Conservation (phyloP, 2,113 vertebrate genomes). For the Orycteropus afer region DNA sequence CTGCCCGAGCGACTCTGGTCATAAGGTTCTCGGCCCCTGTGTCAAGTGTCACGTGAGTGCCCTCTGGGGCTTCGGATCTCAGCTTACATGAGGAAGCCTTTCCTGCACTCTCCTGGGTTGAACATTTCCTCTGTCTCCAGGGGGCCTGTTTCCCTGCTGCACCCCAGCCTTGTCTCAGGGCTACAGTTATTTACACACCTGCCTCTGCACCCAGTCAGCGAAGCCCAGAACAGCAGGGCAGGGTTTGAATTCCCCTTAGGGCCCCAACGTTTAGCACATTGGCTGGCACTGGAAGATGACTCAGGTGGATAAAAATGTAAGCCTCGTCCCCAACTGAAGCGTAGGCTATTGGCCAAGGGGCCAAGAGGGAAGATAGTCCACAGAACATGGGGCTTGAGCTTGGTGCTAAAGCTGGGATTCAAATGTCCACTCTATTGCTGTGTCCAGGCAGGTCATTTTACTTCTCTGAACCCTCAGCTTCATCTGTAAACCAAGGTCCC, state of each 20-base stretch:
- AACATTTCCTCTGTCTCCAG: no score
- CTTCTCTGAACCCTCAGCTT: not conserved
- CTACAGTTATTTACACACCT: not conserved
- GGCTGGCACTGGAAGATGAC: not conserved
- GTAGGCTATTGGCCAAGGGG: not conserved
- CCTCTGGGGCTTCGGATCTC: not conserved
- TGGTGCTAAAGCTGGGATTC: not conserved
- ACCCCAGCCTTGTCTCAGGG: not conserved
- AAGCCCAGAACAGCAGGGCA: not conserved
- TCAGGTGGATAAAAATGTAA: not conserved
- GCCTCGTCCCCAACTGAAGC: not conserved
- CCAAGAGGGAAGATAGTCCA: not conserved
- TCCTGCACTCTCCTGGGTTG: not conserved
- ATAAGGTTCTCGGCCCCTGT: not conserved
- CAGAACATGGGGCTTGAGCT: not conserved
- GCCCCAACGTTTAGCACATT: not conserved
- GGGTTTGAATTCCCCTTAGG: not conserved
- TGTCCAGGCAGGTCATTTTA: not conserved
- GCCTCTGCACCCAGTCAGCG: not conserved
- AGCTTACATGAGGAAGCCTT: not conserved
- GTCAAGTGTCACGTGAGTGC: accelerated
- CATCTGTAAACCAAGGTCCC: not conserved
- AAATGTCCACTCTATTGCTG: not conserved
- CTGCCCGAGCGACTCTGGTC: accelerated
- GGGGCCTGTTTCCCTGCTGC: not conserved